Evolutionary conservation across 1,140 invertebrate species (phyloP), one percentile per base, ranked within the genome.

Genomic region (Diabrotica undecimpunctata): DNA sequence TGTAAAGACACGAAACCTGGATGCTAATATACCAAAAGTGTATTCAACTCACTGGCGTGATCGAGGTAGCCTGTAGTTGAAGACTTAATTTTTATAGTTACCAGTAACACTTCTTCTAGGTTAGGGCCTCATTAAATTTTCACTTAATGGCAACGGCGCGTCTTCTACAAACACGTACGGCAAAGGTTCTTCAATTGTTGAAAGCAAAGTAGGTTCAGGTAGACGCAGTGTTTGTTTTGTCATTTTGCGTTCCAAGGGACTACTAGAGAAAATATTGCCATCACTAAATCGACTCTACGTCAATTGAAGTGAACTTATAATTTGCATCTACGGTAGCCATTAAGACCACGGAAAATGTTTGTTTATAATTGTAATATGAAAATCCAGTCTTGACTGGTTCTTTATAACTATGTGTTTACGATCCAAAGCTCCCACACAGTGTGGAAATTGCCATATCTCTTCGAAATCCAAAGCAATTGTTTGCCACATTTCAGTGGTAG

Each of bases 401-500:
- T 65, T 77, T 72, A 82, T 61, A 66, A n/a, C n/a, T n/a, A n/a
- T n/a, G n/a, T 83, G 78, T 68, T 82, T 83, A 7, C 78, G 78
- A 69, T 83, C 80, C n/a, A 83, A 71, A 13, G 74, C 74, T 7
- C 78, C 78, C 59, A 81, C 37, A 73, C 71, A 72, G 51, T 72
- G 68, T 38, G 71, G 80, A 68, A 81, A 81, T 64, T 75, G 62
- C 72, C 73, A 79, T 62, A 64, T 62, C 50, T 50, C 46, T 53
- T 67, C 13, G 71, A 75, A 79, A 14, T 65, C 68, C 13, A 65
- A 53, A 54, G 70, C 62, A 51, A 74, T 72, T 51, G 55, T 39
- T 66, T 65, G 54, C 71, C 73, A 77, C 25, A 61, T 59, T 61
- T 74, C 54, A 67, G 50, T 13, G 54, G 55, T 38, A 6, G 60